A percentile compares a stretch with the other conserved stretches of the same genome.
Conservation (phyloP, 2,113 vertebrate genomes). For the Zosterops japonicus region DNA sequence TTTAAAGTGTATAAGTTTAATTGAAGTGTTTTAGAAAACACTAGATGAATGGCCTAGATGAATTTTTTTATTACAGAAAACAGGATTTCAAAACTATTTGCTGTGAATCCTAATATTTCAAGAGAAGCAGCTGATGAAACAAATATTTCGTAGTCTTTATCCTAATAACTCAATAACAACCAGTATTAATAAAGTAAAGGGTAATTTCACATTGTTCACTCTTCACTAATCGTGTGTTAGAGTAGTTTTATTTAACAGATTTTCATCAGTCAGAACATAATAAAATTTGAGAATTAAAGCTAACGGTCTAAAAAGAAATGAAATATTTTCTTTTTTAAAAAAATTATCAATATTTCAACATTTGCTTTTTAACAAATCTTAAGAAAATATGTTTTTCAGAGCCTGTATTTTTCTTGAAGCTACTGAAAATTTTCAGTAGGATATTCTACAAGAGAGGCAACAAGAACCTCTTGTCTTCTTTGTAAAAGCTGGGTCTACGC, state of each 20-base stretch:
- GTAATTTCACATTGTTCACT: background rate
- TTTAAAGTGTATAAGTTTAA: background rate
- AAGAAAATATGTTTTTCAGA: background rate
- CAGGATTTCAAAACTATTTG: background rate
- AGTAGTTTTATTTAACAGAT: background rate
- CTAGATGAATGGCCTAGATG: background rate
- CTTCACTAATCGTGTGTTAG: background rate
- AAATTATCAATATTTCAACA: background rate
- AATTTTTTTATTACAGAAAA: background rate
- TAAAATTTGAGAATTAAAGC: background rate
- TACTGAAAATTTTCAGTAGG: background rate
- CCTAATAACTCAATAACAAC: background rate
- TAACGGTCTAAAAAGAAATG: background rate
- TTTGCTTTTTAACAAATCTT: background rate
- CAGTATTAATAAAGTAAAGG: background rate
- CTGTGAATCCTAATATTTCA: background rate
- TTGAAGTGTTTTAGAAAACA: background rate
- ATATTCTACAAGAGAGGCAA: background rate
- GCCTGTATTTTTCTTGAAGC: background rate
- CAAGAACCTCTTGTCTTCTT: background rate
- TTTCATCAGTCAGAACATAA: background rate
- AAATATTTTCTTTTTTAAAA: background rate
- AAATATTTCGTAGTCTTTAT: background rate
- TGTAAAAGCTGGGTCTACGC: background rate
- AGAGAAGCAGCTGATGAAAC: background rate